Evolutionary conservation across 1,140 invertebrate genomes (phyloP).

Genomic region (Drosophila sp.): DNA sequence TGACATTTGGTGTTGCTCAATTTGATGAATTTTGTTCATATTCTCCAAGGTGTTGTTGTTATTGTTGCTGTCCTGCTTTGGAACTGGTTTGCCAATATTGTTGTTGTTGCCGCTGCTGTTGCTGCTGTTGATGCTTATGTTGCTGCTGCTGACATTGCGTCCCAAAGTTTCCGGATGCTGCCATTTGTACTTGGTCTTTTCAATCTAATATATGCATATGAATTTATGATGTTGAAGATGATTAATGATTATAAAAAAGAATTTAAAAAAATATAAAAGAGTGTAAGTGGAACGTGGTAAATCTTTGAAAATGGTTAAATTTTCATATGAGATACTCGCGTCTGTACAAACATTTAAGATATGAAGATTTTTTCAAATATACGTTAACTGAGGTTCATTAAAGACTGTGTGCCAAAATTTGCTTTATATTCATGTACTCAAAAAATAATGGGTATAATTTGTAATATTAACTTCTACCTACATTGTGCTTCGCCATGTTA

Average conservation of each 20-base stretch:
- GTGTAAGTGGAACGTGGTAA: too few relatives aligned
- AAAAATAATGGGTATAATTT: too few relatives aligned
- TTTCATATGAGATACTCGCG: too few relatives aligned
- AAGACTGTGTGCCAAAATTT: too few relatives aligned
- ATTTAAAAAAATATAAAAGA: too few relatives aligned
- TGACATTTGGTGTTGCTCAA: conserved; percentile 15
- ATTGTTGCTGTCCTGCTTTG: conserved; percentile 65
- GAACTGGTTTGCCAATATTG: conserved; percentile 31
- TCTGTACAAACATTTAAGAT: too few relatives aligned
- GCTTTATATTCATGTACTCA: too few relatives aligned
- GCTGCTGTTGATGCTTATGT: background rate
- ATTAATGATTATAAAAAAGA: background rate
- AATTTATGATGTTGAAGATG: too few relatives aligned
- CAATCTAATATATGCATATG: conserved; percentile 47
- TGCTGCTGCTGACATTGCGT: conserved; percentile 33
- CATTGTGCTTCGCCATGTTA: conserved; percentile 54
- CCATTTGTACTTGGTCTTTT: conserved; percentile 67
- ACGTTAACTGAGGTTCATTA: too few relatives aligned
- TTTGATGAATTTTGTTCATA: conserved; percentile 53
- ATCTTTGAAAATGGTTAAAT: too few relatives aligned
- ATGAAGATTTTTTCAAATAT: too few relatives aligned
- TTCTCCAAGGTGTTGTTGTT: conserved; percentile 58
- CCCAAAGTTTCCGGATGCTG: conserved; percentile 44
- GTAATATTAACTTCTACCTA: conserved; percentile 4
- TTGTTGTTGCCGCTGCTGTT: background rate